Evolutionary conservation across 2,113 vertebrate species (phyloP).

Genomic region (Malurus cyaneus): DNA sequence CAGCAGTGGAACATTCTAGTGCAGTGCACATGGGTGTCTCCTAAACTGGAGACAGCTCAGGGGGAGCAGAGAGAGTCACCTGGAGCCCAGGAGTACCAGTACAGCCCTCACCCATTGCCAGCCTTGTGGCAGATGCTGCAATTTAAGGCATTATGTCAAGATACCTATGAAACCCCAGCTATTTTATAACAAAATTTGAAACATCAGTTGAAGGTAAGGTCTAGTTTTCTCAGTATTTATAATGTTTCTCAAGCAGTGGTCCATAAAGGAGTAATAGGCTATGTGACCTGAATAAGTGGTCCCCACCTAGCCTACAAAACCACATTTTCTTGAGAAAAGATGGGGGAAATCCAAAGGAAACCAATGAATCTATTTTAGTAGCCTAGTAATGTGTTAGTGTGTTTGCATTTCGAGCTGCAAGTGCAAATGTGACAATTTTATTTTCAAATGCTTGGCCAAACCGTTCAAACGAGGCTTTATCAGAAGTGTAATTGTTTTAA

Average conservation of each 20-base stretch:
- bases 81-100: background rate
- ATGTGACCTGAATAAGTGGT: background rate
- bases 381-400: background rate
- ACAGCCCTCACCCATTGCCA: background rate
- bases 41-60: background rate
- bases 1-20: background rate
- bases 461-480: background rate
- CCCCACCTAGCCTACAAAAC: background rate
- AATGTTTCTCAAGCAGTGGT: background rate
- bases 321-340: background rate
- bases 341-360: background rate
- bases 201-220: background rate
- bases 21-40: background rate
- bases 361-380: background rate
- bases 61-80: background rate
- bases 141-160: background rate
- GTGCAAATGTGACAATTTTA: background rate
- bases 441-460: background rate
- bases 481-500: background rate
- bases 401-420: background rate
- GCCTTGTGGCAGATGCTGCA: background rate
- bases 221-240: background rate
- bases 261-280: background rate
- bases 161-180: background rate
- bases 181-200: background rate